Conservation (phyloP, 2,113 vertebrate genomes). For the Cacatua alba region DNA sequence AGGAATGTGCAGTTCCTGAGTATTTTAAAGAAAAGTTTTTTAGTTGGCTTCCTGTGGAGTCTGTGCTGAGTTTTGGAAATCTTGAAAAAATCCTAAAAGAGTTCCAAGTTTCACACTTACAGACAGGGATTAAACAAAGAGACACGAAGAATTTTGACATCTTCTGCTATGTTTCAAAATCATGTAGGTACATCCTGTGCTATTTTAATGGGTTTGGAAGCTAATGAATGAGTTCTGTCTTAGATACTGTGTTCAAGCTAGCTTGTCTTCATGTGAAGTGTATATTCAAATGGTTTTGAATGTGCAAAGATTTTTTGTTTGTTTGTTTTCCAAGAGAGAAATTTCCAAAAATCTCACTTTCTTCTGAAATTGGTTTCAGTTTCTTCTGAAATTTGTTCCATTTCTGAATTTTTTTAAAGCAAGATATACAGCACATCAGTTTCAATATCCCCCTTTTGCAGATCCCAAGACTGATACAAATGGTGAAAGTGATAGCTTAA, state of each 20-base stretch:
- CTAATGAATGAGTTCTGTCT: neutral
- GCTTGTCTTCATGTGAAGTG: neutral
- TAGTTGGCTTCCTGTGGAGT: conserved; percentile 57
- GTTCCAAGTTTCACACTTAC: conserved; percentile 13
- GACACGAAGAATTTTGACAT: neutral
- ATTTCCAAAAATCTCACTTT: neutral
- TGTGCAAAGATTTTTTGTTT: neutral
- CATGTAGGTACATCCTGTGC: conserved; percentile 64
- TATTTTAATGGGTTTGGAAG: neutral
- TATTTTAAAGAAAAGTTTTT: conserved; percentile 49
- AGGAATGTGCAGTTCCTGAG: conserved; percentile 21
- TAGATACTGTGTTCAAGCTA: neutral
- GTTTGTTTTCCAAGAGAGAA: neutral
- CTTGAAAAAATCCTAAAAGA: conserved; percentile 50
- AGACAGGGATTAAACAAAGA: neutral
- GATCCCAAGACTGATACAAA: neutral
- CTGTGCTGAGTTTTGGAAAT: conserved; percentile 63
- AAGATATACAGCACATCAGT: neutral
- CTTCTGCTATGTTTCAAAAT: neutral
- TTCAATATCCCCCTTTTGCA: neutral
- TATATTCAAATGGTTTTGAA: neutral
- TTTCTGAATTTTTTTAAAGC: neutral
- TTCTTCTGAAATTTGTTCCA: neutral
- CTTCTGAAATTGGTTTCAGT: neutral
- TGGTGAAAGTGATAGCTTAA: neutral